These are phyloP conservation scores for Pycnomerus fuliginosus DNA, from an alignment of 2,888 invertebrate species.

Conservation along the genomic window DNA sequence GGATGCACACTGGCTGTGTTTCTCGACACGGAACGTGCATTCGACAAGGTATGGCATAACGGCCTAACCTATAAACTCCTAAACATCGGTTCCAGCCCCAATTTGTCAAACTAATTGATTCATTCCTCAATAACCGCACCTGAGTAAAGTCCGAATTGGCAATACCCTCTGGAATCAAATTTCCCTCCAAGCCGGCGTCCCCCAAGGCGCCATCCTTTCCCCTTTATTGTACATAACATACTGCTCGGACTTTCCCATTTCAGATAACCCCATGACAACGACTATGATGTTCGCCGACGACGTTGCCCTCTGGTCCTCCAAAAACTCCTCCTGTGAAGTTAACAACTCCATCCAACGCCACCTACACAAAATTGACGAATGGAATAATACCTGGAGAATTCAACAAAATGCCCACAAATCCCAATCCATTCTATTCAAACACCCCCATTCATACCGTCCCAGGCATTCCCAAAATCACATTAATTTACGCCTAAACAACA, in stretches of 20 bases:
- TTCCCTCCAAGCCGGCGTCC: no score
- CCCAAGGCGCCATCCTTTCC: not conserved
- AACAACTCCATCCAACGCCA: not conserved
- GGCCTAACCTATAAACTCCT: conserved; percentile 29
- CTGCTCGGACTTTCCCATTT: not conserved
- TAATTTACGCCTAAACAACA: not conserved
- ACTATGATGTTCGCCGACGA: conserved; percentile 4
- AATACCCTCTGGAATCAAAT: no score
- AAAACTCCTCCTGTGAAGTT: not conserved
- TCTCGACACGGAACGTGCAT: conserved; percentile 23
- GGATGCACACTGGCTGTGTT: conserved; percentile 17
- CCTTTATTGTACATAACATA: conserved; percentile 1
- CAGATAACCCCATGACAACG: not conserved
- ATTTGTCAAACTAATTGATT: not conserved
- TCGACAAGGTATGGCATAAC: conserved; percentile 24
- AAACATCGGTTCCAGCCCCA: not conserved
- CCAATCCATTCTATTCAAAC: conserved; percentile 1
- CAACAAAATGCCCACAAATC: conserved; percentile 2
- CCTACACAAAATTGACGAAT: not conserved
- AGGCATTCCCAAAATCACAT: not conserved
- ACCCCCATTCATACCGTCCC: not conserved
- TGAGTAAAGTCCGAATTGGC: no score
- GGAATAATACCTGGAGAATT: conserved; percentile 4
- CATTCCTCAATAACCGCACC: not conserved
- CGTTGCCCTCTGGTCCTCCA: conserved; percentile 3